phyloP scores from a whole-genome alignment of 2,888 invertebrate species.

The Pheosia gnoma region DNA sequence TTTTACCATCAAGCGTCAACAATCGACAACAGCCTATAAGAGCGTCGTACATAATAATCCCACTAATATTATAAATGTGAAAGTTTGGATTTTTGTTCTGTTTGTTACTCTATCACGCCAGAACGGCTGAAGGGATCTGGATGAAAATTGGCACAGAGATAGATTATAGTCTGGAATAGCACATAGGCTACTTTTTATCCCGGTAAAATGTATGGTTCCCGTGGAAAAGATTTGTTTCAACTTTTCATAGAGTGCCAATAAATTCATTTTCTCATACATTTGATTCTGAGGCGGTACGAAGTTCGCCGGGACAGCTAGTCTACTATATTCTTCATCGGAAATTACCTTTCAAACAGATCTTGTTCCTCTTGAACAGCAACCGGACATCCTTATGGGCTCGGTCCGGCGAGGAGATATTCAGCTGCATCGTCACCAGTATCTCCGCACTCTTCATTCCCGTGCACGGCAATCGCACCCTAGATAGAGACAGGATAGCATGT shows the following conservation, averaged over 20 bases:
- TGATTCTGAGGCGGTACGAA: too few species aligned
- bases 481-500: slow-evolving; percentile 1
- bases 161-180: too few species aligned
- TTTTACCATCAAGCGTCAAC: not conserved
- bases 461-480: slow-evolving; percentile 91
- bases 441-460: slow-evolving; percentile 92
- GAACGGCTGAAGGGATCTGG: too few species aligned
- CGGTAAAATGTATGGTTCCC: too few species aligned
- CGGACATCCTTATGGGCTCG: slow-evolving; percentile 88
- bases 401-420: slow-evolving; percentile 90
- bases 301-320: not conserved
- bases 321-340: not conserved
- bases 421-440: slow-evolving; percentile 91
- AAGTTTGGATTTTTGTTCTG: too few species aligned
- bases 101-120: too few species aligned
- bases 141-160: too few species aligned
- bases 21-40: not conserved
- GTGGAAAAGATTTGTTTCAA: too few species aligned
- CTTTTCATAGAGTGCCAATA: too few species aligned
- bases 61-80: too few species aligned
- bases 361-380: slow-evolving; percentile 92
- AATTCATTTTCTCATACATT: too few species aligned
- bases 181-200: too few species aligned
- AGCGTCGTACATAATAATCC: not conserved
- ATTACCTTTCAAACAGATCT: slow-evolving; percentile 93